Evolutionary conservation across 2,113 vertebrate species (phyloP).

Genomic region (Saccopteryx bilineata): DNA sequence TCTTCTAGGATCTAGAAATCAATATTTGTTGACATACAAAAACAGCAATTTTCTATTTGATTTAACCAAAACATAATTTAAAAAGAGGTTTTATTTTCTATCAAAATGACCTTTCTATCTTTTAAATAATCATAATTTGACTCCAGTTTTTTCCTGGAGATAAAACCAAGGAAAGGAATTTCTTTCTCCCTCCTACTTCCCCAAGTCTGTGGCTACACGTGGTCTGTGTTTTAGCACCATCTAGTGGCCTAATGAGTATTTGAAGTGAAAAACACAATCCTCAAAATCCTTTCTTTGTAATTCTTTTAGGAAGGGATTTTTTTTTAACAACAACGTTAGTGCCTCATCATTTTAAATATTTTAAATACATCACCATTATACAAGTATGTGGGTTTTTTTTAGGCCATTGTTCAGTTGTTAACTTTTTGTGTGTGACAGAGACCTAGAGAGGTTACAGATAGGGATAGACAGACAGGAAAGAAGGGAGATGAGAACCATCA

Average conservation of each 20-base stretch:
- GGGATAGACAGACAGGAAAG: too few species aligned
- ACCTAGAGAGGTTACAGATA: too few species aligned
- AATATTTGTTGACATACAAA: neutral
- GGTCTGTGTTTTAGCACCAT: conserved; percentile 58
- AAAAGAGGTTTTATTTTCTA: neutral
- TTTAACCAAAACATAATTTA: neutral
- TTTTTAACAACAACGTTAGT: neutral
- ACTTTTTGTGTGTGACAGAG: neutral
- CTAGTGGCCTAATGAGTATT: conserved; percentile 1
- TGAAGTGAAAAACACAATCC: neutral
- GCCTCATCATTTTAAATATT: neutral
- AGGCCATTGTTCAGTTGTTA: neutral
- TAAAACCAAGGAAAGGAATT: neutral
- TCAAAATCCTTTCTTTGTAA: neutral
- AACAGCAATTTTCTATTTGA: neutral
- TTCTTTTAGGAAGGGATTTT: neutral
- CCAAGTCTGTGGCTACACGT: rapidly evolving
- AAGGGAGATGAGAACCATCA: too few species aligned
- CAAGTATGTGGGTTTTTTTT: neutral
- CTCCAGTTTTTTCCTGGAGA: neutral
- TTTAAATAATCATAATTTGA: conserved; percentile 6
- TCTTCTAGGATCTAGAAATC: neutral
- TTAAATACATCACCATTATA: neutral
- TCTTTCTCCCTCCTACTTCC: neutral
- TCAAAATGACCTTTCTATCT: neutral